Conservation (phyloP, 2,113 vertebrate genomes). For the Calidris pygmaea region DNA sequence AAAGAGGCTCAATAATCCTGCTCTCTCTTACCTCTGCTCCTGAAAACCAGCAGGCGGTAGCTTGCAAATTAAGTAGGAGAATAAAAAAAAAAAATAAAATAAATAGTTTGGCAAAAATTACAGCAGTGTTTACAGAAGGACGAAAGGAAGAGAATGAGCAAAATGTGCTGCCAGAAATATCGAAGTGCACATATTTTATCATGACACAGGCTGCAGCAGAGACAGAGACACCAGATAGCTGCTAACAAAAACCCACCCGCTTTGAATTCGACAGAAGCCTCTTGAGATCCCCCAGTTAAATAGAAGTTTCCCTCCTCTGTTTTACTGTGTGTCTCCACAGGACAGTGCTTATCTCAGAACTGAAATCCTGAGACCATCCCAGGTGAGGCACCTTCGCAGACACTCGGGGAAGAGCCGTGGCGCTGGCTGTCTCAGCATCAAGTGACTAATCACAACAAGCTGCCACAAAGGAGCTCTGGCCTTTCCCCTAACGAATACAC, state of each 20-base stretch:
- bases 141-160: not conserved
- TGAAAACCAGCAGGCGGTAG: not conserved
- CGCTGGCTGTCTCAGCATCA: not conserved
- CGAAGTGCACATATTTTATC: not conserved
- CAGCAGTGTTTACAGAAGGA: conserved; percentile 11
- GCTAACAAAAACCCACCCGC: not conserved
- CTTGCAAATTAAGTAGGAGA: conserved; percentile 25
- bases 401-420: not conserved
- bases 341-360: not conserved
- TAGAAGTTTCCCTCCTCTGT: not conserved
- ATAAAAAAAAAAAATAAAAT: not conserved
- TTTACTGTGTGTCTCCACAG: not conserved
- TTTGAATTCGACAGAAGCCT: not conserved
- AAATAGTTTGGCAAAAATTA: conserved; percentile 10
- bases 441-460: not conserved
- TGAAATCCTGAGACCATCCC: not conserved
- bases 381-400: not conserved
- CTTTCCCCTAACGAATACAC: not conserved
- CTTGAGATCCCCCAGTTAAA: not conserved
- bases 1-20: not conserved
- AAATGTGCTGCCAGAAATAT: conserved; percentile 20
- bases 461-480: not conserved
- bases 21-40: conserved; percentile 30
- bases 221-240: not conserved
- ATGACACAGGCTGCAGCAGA: not conserved